These are phyloP conservation scores for Hemichromis elongatus DNA, from an alignment of 2,113 vertebrate species.

Conservation along the genomic window DNA sequence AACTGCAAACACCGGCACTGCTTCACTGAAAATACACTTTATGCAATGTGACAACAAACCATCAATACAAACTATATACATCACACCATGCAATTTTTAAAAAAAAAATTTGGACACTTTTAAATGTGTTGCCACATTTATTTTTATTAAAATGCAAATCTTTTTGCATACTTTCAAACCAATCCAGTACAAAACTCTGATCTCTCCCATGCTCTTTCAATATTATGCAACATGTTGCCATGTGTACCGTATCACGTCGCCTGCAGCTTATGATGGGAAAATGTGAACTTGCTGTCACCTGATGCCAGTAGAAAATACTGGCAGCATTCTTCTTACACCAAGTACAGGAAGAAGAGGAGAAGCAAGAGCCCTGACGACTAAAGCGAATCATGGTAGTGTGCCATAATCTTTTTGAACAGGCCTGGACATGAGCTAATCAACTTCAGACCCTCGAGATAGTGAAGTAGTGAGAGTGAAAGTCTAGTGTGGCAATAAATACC, in stretches of 20 bases:
- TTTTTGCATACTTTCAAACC: background rate
- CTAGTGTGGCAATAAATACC: background rate
- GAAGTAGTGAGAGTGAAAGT: background rate
- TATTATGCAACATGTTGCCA: rapidly evolving
- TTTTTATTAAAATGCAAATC: too few species aligned
- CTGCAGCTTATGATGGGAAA: background rate
- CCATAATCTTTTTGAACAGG: constrained; percentile 1
- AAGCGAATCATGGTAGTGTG: background rate
- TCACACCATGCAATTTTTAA: too few species aligned
- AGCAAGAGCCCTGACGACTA: background rate
- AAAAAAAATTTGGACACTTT: background rate
- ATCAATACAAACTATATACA: too few species aligned
- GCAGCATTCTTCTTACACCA: background rate
- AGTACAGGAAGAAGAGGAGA: background rate
- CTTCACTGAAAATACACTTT: too few species aligned
- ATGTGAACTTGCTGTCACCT: background rate
- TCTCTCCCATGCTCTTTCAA: background rate
- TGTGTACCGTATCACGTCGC: rapidly evolving
- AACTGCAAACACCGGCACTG: too few species aligned
- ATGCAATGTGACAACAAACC: too few species aligned
- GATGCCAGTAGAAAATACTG: background rate
- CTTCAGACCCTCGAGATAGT: background rate
- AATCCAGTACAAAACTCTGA: background rate
- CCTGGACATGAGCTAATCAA: background rate
- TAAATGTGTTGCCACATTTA: background rate